Conservation (phyloP, 2,888 invertebrate genomes). For the Catocala fraxini region DNA sequence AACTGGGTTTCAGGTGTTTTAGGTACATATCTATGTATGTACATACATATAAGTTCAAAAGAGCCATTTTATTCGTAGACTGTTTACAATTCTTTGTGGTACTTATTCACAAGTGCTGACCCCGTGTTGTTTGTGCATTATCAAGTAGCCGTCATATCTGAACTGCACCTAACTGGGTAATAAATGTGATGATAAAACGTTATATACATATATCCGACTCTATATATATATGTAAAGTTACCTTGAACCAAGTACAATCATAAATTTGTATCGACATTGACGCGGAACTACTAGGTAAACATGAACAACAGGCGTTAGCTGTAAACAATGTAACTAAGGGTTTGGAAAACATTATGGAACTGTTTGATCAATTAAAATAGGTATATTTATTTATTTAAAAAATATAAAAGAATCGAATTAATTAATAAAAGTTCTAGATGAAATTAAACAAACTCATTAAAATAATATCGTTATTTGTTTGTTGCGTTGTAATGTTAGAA, state of each 20-base stretch:
- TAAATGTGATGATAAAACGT: neutral
- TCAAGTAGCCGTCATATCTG: neutral
- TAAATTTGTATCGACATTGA: conserved; percentile 6
- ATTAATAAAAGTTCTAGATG: no score
- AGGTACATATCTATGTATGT: no score
- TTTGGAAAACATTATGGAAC: neutral
- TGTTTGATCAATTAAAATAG: no score
- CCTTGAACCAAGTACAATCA: neutral
- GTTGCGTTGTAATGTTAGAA: no score
- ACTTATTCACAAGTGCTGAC: conserved; percentile 5
- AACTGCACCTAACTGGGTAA: conserved; percentile 1
- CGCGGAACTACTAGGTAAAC: conserved; percentile 11
- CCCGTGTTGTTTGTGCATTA: conserved; percentile 7
- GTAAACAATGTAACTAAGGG: conserved; percentile 4
- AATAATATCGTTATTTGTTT: no score
- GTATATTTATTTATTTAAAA: no score
- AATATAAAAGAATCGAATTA: no score
- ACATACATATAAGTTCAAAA: neutral
- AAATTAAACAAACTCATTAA: no score
- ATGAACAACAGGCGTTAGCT: conserved; percentile 9
- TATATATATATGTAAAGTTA: no score
- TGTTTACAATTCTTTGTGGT: neutral
- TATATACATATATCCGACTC: no score
- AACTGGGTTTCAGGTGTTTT: no score
- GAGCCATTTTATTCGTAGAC: neutral